Conservation (phyloP, 2,888 invertebrate species). For the Catonia carolina region DNA sequence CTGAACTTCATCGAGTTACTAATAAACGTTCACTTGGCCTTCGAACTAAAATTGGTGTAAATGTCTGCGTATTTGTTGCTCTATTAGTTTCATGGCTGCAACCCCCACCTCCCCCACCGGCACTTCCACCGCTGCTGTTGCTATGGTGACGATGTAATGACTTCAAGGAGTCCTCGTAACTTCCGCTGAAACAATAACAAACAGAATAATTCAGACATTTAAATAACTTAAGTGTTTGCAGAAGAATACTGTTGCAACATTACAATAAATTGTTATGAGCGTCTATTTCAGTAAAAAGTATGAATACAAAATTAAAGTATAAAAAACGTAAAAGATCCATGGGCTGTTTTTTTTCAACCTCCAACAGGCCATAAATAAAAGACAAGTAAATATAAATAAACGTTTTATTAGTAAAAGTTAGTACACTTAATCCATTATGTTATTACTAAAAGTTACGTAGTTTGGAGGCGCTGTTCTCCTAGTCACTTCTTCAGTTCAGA, state of each 20-base stretch:
- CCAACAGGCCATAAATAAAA: no score
- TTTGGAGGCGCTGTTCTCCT: no score
- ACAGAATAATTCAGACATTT: conserved; percentile 10
- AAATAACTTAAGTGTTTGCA: conserved; percentile 6
- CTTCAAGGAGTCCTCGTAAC: conserved; percentile 75
- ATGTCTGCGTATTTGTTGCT: conserved; percentile 16
- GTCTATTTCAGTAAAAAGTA: no score
- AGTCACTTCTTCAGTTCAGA: no score
- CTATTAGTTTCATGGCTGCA: conserved; percentile 19
- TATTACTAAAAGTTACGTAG: no score
- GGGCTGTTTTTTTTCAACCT: no score
- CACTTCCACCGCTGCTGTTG: conserved; percentile 28
- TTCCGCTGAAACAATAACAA: conserved; percentile 49
- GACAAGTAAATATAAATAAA: no score
- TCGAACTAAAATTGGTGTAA: conserved; percentile 13
- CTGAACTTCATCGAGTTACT: conserved; percentile 20
- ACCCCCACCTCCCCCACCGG: conserved; percentile 19
- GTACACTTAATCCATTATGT: no score
- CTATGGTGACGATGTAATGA: conserved; percentile 48
- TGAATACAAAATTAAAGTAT: no score
- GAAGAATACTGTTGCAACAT: not conserved
- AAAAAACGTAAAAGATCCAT: no score
- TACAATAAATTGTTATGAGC: no score
- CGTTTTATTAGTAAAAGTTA: no score
- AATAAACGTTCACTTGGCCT: conserved; percentile 22